Base-by-base conservation (phyloP, 2,888 invertebrate genomes). In the Watsonalla binaria region DNA sequence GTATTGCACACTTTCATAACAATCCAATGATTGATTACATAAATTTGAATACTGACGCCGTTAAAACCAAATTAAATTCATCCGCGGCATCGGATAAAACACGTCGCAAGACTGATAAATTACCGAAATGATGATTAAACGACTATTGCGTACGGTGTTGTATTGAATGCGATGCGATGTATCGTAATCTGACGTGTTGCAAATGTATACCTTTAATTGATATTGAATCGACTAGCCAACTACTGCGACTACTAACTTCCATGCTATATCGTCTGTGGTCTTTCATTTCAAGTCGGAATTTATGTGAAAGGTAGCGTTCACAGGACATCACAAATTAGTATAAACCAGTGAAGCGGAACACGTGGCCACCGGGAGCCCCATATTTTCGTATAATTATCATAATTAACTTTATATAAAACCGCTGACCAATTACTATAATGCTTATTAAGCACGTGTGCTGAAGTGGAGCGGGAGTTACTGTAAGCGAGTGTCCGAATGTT, bases 1-100 rank as follows among this genome's bases (percentile, higher is more conserved):
- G 82, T 84, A 87, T 84, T 80, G 80, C 80, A 84, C 82, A 84
- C 86, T 90, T 90, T 90, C 90, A 88, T 88, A 90, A 90, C 87
- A 83, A 90, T 84, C 83, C 74, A 63, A 77, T 90, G 90, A 90
- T 90, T 90, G 89, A 90, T 90, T 88, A 84, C 80, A 84, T 84
- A 83, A 87, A 89, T 89, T 85, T 86, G 78, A 90, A 90, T 86
- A 84, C 83, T 80, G 80, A 81, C 78, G 81, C 82, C 72, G 83
- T 89, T 87, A 87, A 86, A 86, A 80, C 72, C 80, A 84, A 86
- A 89, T 90, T 90, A 86, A 90, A 87, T 82, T 82, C 80, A 84
- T 82, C 78, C 67, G 82, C 86, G 87, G 85, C 84, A 73, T 82
- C 76, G 78, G 77, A 79, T 86, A 84, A 89, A 86, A 84, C 84